phyloP scores from a whole-genome alignment of 2,797 vertebrate species.

The Lacerta agilis region DNA sequence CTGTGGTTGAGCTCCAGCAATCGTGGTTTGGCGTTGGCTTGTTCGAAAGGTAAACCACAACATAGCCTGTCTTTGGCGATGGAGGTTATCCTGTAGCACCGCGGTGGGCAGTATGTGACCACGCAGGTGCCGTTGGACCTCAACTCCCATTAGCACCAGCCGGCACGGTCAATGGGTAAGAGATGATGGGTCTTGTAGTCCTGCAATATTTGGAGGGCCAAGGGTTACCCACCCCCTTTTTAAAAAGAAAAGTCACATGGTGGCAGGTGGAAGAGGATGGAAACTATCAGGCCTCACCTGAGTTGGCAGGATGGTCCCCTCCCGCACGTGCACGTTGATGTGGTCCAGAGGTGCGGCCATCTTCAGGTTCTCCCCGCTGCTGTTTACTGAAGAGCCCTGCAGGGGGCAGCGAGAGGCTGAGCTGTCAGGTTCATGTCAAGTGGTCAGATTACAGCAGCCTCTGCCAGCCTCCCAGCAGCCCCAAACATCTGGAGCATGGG shows the following conservation, averaged over 20 bases:
- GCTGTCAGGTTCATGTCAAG: accelerated
- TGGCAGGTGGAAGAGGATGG: too few relatives aligned
- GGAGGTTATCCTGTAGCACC: too few relatives aligned
- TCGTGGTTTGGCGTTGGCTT: too few relatives aligned
- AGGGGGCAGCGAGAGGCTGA: accelerated
- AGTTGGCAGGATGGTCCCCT: constrained; percentile 83
- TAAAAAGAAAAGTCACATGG: neutral
- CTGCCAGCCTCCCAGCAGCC: neutral
- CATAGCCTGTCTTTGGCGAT: too few relatives aligned
- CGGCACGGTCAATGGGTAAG: too few relatives aligned
- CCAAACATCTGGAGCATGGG: neutral
- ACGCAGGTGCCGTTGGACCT: too few relatives aligned
- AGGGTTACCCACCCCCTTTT: neutral
- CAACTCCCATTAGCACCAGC: too few relatives aligned
- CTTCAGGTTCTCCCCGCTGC: constrained; percentile 82
- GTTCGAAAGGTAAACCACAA: too few relatives aligned
- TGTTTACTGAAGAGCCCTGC: constrained; percentile 81
- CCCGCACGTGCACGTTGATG: constrained; percentile 87
- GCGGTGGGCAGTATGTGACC: too few relatives aligned
- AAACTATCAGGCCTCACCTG: constrained; percentile 77
- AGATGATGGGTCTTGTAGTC: too few relatives aligned
- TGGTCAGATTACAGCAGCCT: neutral
- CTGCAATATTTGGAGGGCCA: neutral
- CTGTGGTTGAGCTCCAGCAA: too few relatives aligned
- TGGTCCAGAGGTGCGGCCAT: constrained; percentile 85